A percentile compares a stretch with the other conserved stretches of the same genome.
Conservation (phyloP, 2,113 vertebrate species). For the Equus przewalskii region DNA sequence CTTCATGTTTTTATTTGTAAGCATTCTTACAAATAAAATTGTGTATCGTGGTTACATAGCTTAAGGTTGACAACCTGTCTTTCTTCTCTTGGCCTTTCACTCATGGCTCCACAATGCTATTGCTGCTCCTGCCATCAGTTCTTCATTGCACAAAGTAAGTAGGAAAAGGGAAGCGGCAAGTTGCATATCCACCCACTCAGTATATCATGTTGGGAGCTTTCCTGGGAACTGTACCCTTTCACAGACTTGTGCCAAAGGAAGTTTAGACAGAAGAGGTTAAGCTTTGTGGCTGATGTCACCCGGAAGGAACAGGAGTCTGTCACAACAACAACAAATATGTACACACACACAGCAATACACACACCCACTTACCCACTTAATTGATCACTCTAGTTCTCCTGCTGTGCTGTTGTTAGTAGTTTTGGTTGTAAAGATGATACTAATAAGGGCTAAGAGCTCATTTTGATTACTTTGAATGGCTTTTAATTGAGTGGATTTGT, state of each 20-base stretch:
- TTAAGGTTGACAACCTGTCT: background rate
- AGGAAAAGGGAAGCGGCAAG: background rate
- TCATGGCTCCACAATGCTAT: background rate
- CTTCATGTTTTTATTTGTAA: background rate
- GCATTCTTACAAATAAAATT: background rate
- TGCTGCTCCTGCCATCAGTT: background rate
- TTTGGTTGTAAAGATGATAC: background rate
- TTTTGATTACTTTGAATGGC: background rate
- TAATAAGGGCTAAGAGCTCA: background rate
- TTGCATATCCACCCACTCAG: too few relatives aligned
- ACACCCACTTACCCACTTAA: background rate
- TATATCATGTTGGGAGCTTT: background rate
- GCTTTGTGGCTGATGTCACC: background rate
- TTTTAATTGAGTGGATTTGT: background rate
- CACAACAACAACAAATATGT: background rate
- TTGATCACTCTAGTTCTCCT: background rate
- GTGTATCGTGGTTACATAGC: background rate
- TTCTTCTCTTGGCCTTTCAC: background rate
- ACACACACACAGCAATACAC: background rate
- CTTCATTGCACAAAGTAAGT: background rate
- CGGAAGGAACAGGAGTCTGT: background rate
- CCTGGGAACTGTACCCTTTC: background rate
- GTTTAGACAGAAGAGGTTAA: background rate
- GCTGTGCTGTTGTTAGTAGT: background rate
- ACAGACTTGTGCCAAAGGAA: background rate